phyloP scores from a whole-genome alignment of 1,140 invertebrate genomes.

The Ctenoplectra terminalis region DNA sequence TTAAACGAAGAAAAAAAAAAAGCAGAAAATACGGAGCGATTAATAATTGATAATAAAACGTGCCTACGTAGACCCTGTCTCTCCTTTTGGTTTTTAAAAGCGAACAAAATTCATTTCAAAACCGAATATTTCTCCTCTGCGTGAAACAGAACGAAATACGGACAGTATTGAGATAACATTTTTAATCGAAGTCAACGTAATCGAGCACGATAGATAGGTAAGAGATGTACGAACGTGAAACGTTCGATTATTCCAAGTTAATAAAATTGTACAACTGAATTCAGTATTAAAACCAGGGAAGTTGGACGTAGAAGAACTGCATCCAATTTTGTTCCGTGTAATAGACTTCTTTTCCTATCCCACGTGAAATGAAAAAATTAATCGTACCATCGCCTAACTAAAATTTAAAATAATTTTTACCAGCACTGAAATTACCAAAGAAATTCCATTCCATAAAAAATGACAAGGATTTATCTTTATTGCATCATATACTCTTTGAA shows the following conservation, averaged over 20 bases:
- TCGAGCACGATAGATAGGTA: constrained; percentile 1
- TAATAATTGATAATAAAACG: constrained; percentile 70
- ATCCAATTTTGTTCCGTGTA: not conserved
- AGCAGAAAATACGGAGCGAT: constrained; percentile 21
- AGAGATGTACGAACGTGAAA: constrained; percentile 53
- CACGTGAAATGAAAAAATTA: too few species aligned
- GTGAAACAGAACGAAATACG: not conserved
- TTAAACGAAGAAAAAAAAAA: constrained; percentile 11
- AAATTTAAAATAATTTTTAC: too few species aligned
- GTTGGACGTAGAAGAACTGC: not conserved
- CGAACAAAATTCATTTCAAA: too few species aligned
- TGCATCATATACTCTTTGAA: too few species aligned
- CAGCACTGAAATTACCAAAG: too few species aligned
- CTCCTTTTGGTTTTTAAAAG: not conserved
- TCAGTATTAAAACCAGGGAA: too few species aligned
- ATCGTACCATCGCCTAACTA: too few species aligned
- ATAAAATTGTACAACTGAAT: constrained; percentile 31
- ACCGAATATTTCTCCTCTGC: not conserved
- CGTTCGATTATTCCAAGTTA: constrained; percentile 44
- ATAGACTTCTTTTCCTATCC: not conserved
- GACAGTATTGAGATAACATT: constrained; percentile 24
- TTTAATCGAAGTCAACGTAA: constrained; percentile 25
- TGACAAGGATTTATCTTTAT: too few species aligned
- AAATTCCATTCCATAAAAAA: too few species aligned
- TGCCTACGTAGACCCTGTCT: constrained; percentile 61